A percentile compares a stretch with the other conserved stretches of the same genome.
Evolutionary conservation across 2,113 vertebrate genomes (phyloP).

Genomic region (Solea solea): DNA sequence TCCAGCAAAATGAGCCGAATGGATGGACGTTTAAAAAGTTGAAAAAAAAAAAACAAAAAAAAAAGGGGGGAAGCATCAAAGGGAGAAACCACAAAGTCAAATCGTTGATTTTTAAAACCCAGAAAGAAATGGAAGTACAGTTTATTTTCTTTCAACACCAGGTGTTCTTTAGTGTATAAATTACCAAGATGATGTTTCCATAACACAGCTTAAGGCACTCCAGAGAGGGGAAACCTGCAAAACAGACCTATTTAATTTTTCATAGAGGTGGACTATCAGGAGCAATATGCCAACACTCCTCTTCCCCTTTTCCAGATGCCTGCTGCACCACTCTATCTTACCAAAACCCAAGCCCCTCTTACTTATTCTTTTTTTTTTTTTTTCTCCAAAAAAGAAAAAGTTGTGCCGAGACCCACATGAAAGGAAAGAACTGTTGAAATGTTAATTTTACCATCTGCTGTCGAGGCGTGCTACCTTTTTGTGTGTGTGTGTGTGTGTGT

Average conservation of each 20-base stretch:
- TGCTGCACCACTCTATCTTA: slow-evolving; percentile 92
- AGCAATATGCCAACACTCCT: slow-evolving; percentile 97
- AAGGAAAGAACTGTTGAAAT: slow-evolving; percentile 98
- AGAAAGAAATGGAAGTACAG: slow-evolving; percentile 57
- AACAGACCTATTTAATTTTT: slow-evolving; percentile 99
- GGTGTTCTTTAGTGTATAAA: slow-evolving; percentile 95
- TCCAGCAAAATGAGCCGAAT: slow-evolving; percentile 48
- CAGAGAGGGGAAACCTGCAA: slow-evolving; percentile 92
- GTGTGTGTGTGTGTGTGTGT: slow-evolving; percentile 72
- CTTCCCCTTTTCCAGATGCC: slow-evolving; percentile 97
- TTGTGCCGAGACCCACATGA: slow-evolving; percentile 94
- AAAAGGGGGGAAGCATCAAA: slow-evolving; percentile 62
- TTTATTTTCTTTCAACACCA: slow-evolving; percentile 92
- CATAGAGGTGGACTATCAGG: slow-evolving; percentile 92
- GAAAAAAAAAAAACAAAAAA: slow-evolving; percentile 46
- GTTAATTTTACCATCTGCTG: slow-evolving; percentile 99
- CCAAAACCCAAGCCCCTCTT: slow-evolving; percentile 86
- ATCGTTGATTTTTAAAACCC: slow-evolving; percentile 57
- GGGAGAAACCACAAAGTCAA: slow-evolving; percentile 47
- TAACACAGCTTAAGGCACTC: slow-evolving; percentile 91
- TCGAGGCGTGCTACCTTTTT: slow-evolving; percentile 93
- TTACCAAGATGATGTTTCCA: slow-evolving; percentile 95
- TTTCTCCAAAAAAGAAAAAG: slow-evolving; percentile 83
- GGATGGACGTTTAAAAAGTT: slow-evolving; percentile 40
- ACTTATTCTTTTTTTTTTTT: slow-evolving; percentile 64